Evolutionary conservation across 2,797 vertebrate species (phyloP).

Genomic region (Microctenopoma lineatum): DNA sequence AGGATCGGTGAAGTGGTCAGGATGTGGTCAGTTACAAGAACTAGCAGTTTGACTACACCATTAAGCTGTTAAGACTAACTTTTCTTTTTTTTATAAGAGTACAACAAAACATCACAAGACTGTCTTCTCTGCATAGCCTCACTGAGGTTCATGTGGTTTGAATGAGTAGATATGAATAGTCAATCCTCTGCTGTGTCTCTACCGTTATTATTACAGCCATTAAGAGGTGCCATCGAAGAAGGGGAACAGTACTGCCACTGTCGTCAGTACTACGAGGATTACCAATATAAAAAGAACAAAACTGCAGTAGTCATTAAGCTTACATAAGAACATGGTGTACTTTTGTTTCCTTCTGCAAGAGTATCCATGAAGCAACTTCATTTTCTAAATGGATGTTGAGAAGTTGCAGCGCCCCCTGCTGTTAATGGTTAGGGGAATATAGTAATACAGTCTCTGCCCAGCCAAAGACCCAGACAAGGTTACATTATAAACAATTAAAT

Average conservation of each 20-base stretch:
- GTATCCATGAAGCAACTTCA: conserved; percentile 71
- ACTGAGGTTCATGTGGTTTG: conserved; percentile 72
- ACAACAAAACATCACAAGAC: conserved; percentile 41
- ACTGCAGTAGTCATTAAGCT: conserved; percentile 81
- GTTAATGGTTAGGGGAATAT: conserved; percentile 74
- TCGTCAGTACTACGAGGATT: conserved; percentile 67
- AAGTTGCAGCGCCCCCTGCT: conserved; percentile 72
- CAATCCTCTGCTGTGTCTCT: conserved; percentile 56
- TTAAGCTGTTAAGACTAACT: conserved; percentile 43
- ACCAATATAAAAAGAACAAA: conserved; percentile 50
- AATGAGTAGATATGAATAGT: conserved; percentile 62
- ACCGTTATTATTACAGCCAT: conserved; percentile 44
- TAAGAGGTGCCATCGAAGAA: conserved; percentile 62
- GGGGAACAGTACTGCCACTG: conserved; percentile 67
- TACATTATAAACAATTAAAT: conserved; percentile 83
- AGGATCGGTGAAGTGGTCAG: conserved; percentile 51
- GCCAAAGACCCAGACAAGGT: conserved; percentile 75
- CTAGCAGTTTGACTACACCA: conserved; percentile 48
- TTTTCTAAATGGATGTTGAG: conserved; percentile 71
- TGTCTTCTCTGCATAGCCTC: conserved; percentile 72
- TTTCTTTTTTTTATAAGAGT: conserved; percentile 30
- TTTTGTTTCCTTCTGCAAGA: conserved; percentile 74
- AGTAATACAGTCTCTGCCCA: conserved; percentile 73
- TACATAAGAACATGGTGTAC: conserved; percentile 78
- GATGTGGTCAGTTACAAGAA: conserved; percentile 54